Conservation (phyloP, 2,797 vertebrate genomes). For the Corythornis leucogaster region DNA sequence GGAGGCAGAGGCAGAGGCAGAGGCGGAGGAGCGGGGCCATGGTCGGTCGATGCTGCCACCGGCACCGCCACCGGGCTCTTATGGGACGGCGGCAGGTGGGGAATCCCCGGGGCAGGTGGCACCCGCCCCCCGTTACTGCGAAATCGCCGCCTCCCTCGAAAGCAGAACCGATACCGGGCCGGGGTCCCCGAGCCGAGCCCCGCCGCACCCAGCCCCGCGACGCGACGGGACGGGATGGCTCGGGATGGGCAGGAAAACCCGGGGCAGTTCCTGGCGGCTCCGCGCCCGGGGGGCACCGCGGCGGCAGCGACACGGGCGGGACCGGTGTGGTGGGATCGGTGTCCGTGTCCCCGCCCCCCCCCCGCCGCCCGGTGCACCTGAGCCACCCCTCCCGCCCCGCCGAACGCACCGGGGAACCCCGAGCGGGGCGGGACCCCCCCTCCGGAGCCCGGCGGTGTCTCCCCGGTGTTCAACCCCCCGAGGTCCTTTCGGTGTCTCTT, state of each 20-base stretch:
- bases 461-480: not conserved
- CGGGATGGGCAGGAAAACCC: conserved; percentile 30
- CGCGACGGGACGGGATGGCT: not conserved
- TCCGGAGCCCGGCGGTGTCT: not conserved
- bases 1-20: not conserved
- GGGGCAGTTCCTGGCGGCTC: conserved; percentile 47
- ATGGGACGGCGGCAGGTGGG: conserved; percentile 69
- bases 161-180: conserved; percentile 65
- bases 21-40: not conserved
- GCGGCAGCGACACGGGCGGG: not conserved
- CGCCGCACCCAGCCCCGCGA: not conserved
- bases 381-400: not conserved
- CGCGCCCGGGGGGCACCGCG: not conserved
- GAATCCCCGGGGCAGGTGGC: conserved; percentile 66
- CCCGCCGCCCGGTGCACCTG: not conserved
- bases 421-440: not conserved
- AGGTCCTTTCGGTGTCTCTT: not conserved
- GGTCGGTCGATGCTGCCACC: not conserved
- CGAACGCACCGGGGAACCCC: not conserved
- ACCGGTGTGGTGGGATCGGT: no score
- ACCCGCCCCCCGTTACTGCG: conserved; percentile 17
- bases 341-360: no score
- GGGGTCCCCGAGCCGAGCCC: conserved; percentile 30
- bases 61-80: not conserved
- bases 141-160: conserved; percentile 27